These are phyloP conservation scores for Tyrannus savana DNA, from an alignment of 2,113 vertebrate genomes.

Conservation along the genomic window DNA sequence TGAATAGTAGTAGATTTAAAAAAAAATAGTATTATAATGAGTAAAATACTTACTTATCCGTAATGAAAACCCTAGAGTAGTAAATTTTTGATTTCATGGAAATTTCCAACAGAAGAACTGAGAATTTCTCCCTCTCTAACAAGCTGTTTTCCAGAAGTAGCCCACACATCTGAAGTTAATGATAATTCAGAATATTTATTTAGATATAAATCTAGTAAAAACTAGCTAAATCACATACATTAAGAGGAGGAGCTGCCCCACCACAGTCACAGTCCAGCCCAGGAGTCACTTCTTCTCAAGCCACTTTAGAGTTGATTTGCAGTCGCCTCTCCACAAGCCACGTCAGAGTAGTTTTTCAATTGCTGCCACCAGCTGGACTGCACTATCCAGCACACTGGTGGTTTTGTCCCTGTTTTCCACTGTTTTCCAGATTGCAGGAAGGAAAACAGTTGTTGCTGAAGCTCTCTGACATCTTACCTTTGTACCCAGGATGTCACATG, in stretches of 20 bases:
- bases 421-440: neutral
- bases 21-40: neutral
- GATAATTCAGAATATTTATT: neutral
- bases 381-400: neutral
- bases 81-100: neutral
- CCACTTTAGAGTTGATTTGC: neutral
- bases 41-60: neutral
- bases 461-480: neutral
- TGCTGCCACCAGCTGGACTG: neutral
- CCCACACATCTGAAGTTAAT: neutral
- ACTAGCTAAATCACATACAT: neutral
- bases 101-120: neutral
- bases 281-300: neutral
- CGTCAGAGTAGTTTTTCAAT: neutral
- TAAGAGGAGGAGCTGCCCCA: neutral
- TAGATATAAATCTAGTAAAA: neutral
- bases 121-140: neutral
- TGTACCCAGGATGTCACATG: neutral
- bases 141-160: neutral
- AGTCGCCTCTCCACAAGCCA: neutral
- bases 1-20: neutral
- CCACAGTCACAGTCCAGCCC: neutral
- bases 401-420: neutral
- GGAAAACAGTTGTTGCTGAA: neutral
- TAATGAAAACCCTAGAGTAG: neutral